Percentiles rank a stretch among this genome's conserved stretches.
Conservation (phyloP, 2,888 invertebrate species). For the Thysanoteuthis rhombus region DNA sequence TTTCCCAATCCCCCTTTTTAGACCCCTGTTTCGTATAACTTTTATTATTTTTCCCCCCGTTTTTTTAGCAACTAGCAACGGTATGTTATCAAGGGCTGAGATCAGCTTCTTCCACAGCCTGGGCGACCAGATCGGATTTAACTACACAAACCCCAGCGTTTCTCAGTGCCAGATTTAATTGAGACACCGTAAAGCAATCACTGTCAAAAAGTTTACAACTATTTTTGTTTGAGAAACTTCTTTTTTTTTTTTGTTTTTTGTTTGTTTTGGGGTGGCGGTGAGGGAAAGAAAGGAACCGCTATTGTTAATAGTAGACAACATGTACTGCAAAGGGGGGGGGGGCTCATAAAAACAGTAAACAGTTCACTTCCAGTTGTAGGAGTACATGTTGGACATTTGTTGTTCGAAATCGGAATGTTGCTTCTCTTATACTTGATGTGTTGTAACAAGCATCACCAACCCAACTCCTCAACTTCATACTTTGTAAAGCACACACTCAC, state of each 20-base stretch:
- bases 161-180: neutral
- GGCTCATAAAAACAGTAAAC: neutral
- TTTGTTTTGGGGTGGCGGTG: neutral
- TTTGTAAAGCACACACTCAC: neutral
- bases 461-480: neutral
- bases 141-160: neutral
- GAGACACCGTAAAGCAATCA: constrained; percentile 12
- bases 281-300: neutral
- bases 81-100: neutral
- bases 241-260: neutral
- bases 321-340: neutral
- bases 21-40: neutral
- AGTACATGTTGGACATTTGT: neutral
- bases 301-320: neutral
- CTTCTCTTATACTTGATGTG: neutral
- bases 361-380: neutral
- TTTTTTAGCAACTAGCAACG: too few species aligned
- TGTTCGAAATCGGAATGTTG: neutral
- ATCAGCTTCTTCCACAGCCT: neutral
- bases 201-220: constrained; percentile 12
- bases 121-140: neutral
- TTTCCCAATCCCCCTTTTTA: too few species aligned
- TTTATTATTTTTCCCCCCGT: neutral
- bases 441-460: neutral
- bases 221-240: neutral